A percentile compares a stretch with the other conserved stretches of the same genome.
Conservation (phyloP, 2,797 vertebrate genomes). For the Propithecus deckenii region DNA sequence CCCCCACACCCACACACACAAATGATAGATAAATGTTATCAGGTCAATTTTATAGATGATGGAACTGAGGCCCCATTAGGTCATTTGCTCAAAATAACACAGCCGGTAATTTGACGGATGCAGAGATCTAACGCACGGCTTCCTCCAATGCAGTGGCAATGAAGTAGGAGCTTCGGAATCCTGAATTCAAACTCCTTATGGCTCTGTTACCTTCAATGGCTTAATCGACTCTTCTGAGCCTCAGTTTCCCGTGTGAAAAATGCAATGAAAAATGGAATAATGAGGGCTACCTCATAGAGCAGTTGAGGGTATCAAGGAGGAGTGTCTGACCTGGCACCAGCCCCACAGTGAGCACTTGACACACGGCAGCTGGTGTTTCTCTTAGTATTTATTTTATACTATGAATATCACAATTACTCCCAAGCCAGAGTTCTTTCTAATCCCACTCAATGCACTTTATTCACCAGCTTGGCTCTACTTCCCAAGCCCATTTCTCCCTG, state of each 20-base stretch:
- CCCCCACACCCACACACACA: not conserved
- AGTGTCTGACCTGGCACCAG: not conserved
- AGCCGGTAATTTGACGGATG: not conserved
- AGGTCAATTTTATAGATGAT: not conserved
- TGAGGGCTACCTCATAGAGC: not conserved
- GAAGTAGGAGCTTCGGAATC: not conserved
- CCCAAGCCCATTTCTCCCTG: not conserved
- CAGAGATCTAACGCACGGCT: not conserved
- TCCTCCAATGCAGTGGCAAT: not conserved
- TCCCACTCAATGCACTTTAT: not conserved
- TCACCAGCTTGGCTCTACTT: not conserved
- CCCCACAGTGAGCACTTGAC: not conserved
- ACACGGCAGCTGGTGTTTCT: not conserved
- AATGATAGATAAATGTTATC: not conserved
- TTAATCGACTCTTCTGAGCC: not conserved
- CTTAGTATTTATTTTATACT: not conserved
- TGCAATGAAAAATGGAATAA: not conserved
- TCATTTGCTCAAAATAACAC: not conserved
- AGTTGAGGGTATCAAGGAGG: not conserved
- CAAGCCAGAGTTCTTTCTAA: not conserved
- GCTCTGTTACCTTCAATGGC: not conserved
- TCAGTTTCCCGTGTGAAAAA: not conserved
- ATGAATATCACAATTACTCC: not conserved
- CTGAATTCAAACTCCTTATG: not conserved
- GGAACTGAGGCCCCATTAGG: not conserved